Evolutionary conservation across 1,140 invertebrate genomes (phyloP).

Genomic region (Drosophila tani): DNA sequence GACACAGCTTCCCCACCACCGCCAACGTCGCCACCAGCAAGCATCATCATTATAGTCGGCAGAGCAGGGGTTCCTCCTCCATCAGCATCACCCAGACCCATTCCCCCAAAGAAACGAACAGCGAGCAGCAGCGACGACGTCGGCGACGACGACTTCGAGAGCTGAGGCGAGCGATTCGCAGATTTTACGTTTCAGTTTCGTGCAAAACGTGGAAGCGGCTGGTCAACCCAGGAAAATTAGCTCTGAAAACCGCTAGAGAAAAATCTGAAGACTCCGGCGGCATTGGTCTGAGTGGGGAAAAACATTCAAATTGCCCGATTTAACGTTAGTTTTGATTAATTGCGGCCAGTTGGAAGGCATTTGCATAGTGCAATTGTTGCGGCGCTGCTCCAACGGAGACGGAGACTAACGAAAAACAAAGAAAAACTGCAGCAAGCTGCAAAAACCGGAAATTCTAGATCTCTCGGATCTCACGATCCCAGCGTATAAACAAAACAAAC

Average conservation of each 20-base stretch:
- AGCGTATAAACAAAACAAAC: constrained; percentile 55
- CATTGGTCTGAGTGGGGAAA: constrained; percentile 30
- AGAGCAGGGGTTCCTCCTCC: constrained; percentile 10
- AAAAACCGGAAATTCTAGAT: constrained; percentile 82
- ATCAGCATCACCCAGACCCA: not conserved
- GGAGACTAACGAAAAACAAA: constrained; percentile 6
- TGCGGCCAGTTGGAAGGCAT: constrained; percentile 28
- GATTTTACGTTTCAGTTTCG: constrained; percentile 81
- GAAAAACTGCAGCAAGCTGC: constrained; percentile 42
- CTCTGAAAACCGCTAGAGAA: constrained; percentile 28
- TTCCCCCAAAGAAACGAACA: constrained; percentile 23
- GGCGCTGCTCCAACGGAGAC: constrained; percentile 9
- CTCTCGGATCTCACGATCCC: constrained; percentile 48
- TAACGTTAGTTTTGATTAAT: constrained; percentile 50
- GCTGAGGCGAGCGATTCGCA: constrained; percentile 63
- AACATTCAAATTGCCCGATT: constrained; percentile 29
- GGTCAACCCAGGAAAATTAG: constrained; percentile 57
- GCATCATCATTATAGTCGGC: constrained; percentile 25
- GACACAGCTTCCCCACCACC: constrained; percentile 7
- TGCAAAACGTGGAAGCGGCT: constrained; percentile 79
- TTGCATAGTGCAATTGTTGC: constrained; percentile 56
- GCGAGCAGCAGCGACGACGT: constrained; percentile 16
- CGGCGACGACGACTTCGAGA: constrained; percentile 32
- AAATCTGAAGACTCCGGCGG: constrained; percentile 42
- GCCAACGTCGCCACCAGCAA: constrained; percentile 4